Conservation (phyloP, 2,797 vertebrate genomes). For the Crenichthys baileyi region DNA sequence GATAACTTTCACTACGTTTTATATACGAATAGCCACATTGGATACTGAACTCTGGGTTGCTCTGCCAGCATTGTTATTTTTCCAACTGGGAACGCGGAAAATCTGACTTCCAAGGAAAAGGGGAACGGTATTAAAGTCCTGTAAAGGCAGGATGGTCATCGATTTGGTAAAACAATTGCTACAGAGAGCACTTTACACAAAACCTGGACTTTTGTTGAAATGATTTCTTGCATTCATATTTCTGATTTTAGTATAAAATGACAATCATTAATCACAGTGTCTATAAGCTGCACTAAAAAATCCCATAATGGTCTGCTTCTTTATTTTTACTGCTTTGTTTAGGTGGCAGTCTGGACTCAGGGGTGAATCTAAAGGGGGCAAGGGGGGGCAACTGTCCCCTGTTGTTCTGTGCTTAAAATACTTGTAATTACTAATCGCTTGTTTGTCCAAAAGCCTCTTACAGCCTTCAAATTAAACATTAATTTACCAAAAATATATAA, state of each 20-base stretch:
- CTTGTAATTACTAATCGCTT: no score
- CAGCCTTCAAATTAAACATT: no score
- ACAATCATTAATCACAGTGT: slow-evolving; percentile 70
- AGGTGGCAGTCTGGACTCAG: background rate
- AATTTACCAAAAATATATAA: no score
- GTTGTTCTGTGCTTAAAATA: no score
- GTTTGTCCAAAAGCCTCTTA: no score
- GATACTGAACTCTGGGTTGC: background rate
- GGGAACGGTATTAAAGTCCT: slow-evolving; percentile 4
- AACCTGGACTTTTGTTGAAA: slow-evolving; percentile 73
- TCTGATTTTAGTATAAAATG: slow-evolving; percentile 60
- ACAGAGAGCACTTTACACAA: slow-evolving; percentile 79
- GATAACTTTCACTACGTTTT: background rate
- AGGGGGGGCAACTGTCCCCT: no score
- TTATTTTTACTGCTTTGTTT: background rate
- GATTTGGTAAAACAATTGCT: slow-evolving; percentile 43
- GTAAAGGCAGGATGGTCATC: slow-evolving; percentile 12
- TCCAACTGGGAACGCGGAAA: background rate
- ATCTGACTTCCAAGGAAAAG: background rate
- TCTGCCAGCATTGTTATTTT: background rate
- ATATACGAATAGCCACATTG: background rate
- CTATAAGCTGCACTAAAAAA: slow-evolving; percentile 26
- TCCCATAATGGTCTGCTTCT: background rate
- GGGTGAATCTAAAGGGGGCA: no score
- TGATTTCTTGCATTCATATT: slow-evolving; percentile 32